These are phyloP conservation scores for Poeciliopsis occidentalis DNA, from an alignment of 2,113 vertebrate genomes.

Conservation along the genomic window DNA sequence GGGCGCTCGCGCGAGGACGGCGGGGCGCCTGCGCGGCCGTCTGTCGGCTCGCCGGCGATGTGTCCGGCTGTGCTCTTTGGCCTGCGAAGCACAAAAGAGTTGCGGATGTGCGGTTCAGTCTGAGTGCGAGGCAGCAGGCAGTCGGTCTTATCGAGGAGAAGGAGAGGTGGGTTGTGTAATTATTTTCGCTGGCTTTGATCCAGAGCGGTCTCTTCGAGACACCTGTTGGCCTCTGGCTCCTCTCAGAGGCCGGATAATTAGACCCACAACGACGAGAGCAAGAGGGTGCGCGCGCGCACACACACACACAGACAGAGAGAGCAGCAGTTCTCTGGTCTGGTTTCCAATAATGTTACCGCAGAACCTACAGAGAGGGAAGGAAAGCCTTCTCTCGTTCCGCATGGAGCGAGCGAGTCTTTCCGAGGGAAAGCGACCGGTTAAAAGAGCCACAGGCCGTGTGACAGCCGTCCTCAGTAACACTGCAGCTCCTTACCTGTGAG, in stretches of 20 bases:
- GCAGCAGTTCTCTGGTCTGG: neutral
- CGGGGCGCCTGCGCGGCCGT: neutral
- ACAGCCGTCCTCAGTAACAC: conserved; percentile 51
- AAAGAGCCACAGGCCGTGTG: conserved; percentile 29
- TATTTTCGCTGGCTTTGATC: conserved; percentile 79
- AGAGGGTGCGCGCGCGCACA: conserved; percentile 8
- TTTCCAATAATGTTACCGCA: neutral
- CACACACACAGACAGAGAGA: conserved; percentile 1
- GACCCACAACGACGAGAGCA: conserved; percentile 43
- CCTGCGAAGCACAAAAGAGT: conserved; percentile 24
- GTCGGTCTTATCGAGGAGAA: conserved; percentile 57
- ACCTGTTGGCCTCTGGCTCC: conserved; percentile 74
- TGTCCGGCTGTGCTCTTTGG: conserved; percentile 26
- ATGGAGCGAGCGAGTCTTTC: conserved; percentile 6
- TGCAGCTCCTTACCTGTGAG: conserved; percentile 8
- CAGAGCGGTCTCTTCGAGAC: conserved; percentile 68
- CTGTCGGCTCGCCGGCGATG: conserved; percentile 11
- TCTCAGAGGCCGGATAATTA: conserved; percentile 74
- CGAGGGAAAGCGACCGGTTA: conserved; percentile 8
- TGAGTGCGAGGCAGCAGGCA: conserved; percentile 36
- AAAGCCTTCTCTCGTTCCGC: neutral
- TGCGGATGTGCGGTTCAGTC: conserved; percentile 42
- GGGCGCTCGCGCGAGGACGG: neutral
- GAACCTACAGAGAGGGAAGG: neutral
- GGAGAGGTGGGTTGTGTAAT: conserved; percentile 65